These are phyloP conservation scores for Microtus oregoni DNA, from an alignment of 2,113 vertebrate species.

Conservation along the genomic window DNA sequence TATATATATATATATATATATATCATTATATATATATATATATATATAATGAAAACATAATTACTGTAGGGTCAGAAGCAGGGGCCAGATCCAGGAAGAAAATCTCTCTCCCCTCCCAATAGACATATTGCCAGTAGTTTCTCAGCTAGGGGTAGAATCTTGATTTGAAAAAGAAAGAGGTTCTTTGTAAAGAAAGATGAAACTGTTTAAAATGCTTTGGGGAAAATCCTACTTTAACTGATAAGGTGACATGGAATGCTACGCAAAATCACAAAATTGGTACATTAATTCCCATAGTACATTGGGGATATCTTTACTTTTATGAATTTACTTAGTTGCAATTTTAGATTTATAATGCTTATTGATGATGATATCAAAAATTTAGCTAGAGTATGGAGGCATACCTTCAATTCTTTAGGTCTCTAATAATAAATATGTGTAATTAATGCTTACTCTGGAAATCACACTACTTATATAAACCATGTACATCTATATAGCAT, in stretches of 20 bases:
- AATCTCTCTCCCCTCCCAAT: not conserved
- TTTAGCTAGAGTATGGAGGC: not conserved
- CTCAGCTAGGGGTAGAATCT: not conserved
- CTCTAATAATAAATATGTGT: slow-evolving; percentile 22
- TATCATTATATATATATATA: too few relatives aligned
- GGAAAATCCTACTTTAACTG: not conserved
- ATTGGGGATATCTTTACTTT: not conserved
- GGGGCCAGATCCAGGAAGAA: not conserved
- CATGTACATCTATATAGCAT: not conserved
- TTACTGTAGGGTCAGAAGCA: not conserved
- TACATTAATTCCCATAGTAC: slow-evolving; percentile 2
- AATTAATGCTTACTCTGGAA: not conserved
- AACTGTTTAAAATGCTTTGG: not conserved
- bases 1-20: too few relatives aligned
- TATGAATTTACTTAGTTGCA: not conserved
- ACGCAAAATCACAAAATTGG: not conserved
- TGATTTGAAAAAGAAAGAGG: not conserved
- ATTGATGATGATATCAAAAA: not conserved
- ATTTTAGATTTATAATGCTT: not conserved
- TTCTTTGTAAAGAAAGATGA: not conserved
- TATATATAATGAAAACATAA: not conserved
- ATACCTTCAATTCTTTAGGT: not conserved
- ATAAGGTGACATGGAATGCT: not conserved
- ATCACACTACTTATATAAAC: not conserved
- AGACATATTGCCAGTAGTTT: not conserved